Evolutionary conservation across 2,888 invertebrate genomes (phyloP), one percentile per base, ranked within the genome.

Genomic region (Polydesmus complanatus): DNA sequence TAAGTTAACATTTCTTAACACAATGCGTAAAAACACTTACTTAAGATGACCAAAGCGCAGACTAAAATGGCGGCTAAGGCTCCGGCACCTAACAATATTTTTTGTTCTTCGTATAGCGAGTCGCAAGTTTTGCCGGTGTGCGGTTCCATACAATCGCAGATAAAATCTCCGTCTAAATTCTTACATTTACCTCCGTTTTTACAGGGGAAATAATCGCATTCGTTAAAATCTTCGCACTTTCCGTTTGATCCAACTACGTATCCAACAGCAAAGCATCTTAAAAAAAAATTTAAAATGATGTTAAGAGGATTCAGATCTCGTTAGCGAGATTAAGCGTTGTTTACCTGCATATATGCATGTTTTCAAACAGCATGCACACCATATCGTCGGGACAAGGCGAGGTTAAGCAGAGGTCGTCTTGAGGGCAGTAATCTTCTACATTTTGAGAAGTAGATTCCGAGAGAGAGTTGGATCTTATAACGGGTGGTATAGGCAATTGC

Each of bases 361-460:
- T 75, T 75, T 76, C 78, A 48, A 76, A 72, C 68, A 70, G 73
- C 64, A 70, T 70, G 70, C 72, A 75, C 57, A 68, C 68, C 66
- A 68, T 69, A 27, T 64, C 68, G 61, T 65, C 64, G 1, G 68
- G 66, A 60, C 72, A 73, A 61, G 67, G 65, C 14, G 69, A 64
- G 25, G 65, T 63, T 23, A 66, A 65, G 59, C 73, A 73, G 25
- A 67, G 68, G 54, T 68, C 64, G 18, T 97, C 72, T 89, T 88
- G 66, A 87, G 84, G 70, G 89, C 90, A 62, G 94, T 79, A 73
- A 93, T 91, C 66, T 89, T 80, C 25, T 89, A 90, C 86, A 92
- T 91, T 3, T 91, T 90, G 1, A 93, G 90, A 73, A 91, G 91
- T 27, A 92, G 94, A 87, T 91, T 91, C 71, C 91, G 91, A 62